Evolutionary conservation across 2,888 invertebrate genomes (phyloP).

Genomic region (Cerceris rybyensis): DNA sequence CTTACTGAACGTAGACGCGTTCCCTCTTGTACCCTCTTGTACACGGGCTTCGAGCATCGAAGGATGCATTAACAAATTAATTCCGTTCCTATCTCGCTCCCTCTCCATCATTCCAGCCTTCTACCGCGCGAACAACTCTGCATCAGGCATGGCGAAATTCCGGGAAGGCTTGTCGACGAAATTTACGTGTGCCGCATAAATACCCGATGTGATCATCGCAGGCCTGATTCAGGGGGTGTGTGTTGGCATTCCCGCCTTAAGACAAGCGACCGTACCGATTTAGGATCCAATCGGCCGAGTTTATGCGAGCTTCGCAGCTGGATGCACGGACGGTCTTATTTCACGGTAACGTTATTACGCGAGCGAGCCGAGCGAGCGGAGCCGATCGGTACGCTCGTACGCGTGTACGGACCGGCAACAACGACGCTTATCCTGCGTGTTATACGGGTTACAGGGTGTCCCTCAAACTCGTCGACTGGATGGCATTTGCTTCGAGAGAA

Average conservation of each 20-base stretch:
- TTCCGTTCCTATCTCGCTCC: constrained; percentile 61
- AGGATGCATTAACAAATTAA: constrained; percentile 68
- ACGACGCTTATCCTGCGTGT: constrained; percentile 43
- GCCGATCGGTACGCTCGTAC: constrained; percentile 28
- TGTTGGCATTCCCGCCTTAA: constrained; percentile 65
- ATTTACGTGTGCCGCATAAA: constrained; percentile 69
- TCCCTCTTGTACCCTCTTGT: constrained; percentile 38
- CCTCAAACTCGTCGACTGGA: constrained; percentile 24
- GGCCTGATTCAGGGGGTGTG: constrained; percentile 61
- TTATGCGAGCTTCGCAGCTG: constrained; percentile 76
- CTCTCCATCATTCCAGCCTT: constrained; percentile 44
- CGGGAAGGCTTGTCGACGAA: constrained; percentile 64
- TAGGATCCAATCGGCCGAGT: constrained; percentile 74
- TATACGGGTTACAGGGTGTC: constrained; percentile 56
- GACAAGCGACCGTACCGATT: constrained; percentile 72
- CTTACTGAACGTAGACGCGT: constrained; percentile 57
- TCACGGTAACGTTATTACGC: constrained; percentile 70
- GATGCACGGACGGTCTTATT: constrained; percentile 69
- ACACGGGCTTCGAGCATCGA: constrained; percentile 27
- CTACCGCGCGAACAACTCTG: constrained; percentile 40
- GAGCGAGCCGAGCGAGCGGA: constrained; percentile 44
- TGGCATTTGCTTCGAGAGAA: no score
- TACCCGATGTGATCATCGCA: constrained; percentile 68
- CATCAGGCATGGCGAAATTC: constrained; percentile 56
- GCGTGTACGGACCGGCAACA: constrained; percentile 43